These are phyloP conservation scores for Melanchra persicariae DNA, from an alignment of 2,888 invertebrate genomes.

Conservation along the genomic window DNA sequence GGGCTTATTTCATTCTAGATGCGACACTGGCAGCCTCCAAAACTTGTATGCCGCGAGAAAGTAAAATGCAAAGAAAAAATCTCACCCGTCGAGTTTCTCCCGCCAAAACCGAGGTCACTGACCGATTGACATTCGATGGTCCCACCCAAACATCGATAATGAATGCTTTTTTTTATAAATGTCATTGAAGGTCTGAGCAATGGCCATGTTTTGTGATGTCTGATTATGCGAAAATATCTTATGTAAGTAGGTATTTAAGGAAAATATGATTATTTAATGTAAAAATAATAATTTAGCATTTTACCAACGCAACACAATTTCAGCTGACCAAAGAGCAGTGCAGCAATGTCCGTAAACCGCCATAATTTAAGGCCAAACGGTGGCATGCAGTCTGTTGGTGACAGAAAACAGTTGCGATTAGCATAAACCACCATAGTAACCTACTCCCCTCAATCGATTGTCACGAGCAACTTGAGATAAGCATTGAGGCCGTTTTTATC, in stretches of 20 bases:
- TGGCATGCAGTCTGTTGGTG: conserved; percentile 39
- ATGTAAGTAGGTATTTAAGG: background rate
- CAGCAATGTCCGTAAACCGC: conserved; percentile 13
- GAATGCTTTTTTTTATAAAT: conserved; percentile 8
- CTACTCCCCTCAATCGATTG: conserved; percentile 56
- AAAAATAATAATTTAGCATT: background rate
- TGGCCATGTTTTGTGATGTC: background rate
- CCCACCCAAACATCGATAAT: conserved; percentile 71
- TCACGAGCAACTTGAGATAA: conserved; percentile 56
- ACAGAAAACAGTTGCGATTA: conserved; percentile 44
- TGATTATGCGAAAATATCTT: background rate
- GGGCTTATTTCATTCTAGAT: conserved; percentile 59
- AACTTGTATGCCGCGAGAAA: conserved; percentile 80
- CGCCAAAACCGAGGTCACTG: conserved; percentile 88
- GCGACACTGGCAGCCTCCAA: conserved; percentile 64
- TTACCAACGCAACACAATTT: background rate
- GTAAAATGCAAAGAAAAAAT: conserved; percentile 88
- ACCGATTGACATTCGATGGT: conserved; percentile 88
- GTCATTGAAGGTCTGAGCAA: conserved; percentile 18
- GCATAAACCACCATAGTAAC: conserved; percentile 59
- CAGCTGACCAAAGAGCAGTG: conserved; percentile 4
- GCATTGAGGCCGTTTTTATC: conserved; percentile 48
- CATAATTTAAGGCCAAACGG: conserved; percentile 23
- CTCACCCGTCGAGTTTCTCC: conserved; percentile 87
- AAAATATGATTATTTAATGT: background rate